These are phyloP conservation scores for Macaria liturata DNA, from an alignment of 2,888 invertebrate genomes.

Conservation along the genomic window DNA sequence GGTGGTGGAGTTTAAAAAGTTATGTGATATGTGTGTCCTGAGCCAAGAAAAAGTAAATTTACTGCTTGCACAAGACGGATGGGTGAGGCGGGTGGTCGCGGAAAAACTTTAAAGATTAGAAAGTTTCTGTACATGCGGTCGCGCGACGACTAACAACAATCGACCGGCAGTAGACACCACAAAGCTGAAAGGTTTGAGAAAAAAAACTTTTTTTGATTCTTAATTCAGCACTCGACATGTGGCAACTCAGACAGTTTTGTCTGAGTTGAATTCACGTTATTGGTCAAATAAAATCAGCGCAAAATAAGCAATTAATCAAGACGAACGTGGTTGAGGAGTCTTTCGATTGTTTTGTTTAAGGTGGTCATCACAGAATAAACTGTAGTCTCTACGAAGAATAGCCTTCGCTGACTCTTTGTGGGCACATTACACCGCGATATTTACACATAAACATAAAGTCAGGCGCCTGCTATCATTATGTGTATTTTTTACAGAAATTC, in stretches of 20 bases:
- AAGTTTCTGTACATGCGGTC: constrained; percentile 53
- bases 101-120: constrained; percentile 67
- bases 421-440: constrained; percentile 50
- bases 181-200: too few relatives aligned
- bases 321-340: too few relatives aligned
- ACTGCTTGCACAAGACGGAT: constrained; percentile 49
- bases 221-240: too few relatives aligned
- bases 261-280: too few relatives aligned
- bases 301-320: too few relatives aligned
- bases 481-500: too few relatives aligned
- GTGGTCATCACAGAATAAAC: constrained; percentile 1
- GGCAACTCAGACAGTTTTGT: too few relatives aligned
- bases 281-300: not conserved
- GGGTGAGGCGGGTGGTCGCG: constrained; percentile 42
- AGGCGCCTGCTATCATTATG: constrained; percentile 31
- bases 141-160: constrained; percentile 19
- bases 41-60: constrained; percentile 37
- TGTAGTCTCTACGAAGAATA: constrained; percentile 17
- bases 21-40: constrained; percentile 26
- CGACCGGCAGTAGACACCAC: too few relatives aligned
- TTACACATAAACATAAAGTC: constrained; percentile 46
- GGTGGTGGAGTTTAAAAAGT: constrained; percentile 20
- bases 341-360: too few relatives aligned
- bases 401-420: constrained; percentile 43
- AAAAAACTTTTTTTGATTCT: too few relatives aligned